Base-by-base conservation (phyloP, 2,888 invertebrate species). In the Cloeon dipterum region DNA sequence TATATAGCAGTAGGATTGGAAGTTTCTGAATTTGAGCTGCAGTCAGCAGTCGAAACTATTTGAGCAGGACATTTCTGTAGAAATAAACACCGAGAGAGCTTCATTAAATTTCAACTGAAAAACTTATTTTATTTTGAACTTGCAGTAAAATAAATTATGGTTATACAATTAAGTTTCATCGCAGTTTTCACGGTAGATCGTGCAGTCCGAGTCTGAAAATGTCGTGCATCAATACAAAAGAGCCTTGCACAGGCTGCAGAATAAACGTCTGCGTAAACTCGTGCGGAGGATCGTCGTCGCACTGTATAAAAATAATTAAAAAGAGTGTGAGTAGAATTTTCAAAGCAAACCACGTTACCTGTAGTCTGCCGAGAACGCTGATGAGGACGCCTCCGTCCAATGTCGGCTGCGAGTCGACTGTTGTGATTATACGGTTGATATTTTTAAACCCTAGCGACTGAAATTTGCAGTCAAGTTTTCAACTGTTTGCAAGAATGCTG, bases 361-460 rank as follows among this genome's bases (percentile, higher is more conserved):
- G 83, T 53, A 96, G 66, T 63, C 93, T 79, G 49, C 96, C 96
- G 47, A 94, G 68, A 37, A 96, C 94, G 65, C 83, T 83, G 47
- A 96, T 88, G 56, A 94, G 61, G 46, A 96, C 83, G 43, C 93
- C 93, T 41, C 93, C 94, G 61, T 93, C 94, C 52, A 85, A 82
- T 70, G 85, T 91, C 11, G 96, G 96, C 58, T 96, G 96, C 35
- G 88, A 86, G 58, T 96, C 96, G 42, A 91, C 74, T 19, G 85
- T 78, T 41, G 94, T 93, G 53, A 94, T 75, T 51, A 75, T 68
- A 58, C 93, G 74, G 55, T 74, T 75, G 51, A 94, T 93, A 64
- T 82, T 83, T 68, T 85, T 82, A 66, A 94, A 93, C 45, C 76
- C 68, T 57, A 94, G 66, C 54, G 75, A 72, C 88, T 91, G 65